Percentiles rank a stretch among this genome's conserved stretches.
phyloP scores from a whole-genome alignment of 2,888 invertebrate species.

The Abscondita cerata region DNA sequence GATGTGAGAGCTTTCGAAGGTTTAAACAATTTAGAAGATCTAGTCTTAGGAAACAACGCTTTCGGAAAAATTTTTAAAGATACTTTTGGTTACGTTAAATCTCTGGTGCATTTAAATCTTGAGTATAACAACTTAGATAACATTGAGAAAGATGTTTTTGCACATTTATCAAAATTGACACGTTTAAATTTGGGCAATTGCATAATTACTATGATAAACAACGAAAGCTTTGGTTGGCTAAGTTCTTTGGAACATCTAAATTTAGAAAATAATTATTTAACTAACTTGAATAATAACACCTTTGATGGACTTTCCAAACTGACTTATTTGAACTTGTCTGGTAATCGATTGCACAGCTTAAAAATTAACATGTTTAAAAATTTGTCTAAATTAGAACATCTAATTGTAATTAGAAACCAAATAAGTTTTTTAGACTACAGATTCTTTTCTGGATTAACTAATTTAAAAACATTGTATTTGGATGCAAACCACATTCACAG shows the following conservation, averaged over 20 bases:
- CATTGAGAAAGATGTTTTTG: conserved; percentile 15
- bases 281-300: conserved; percentile 6
- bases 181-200: conserved; percentile 26
- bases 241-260: conserved; percentile 13
- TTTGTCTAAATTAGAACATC: conserved; percentile 9
- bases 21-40: conserved; percentile 4
- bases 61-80: conserved; percentile 7
- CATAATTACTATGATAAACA: conserved; percentile 11
- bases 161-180: conserved; percentile 1
- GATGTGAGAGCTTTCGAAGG: conserved; percentile 16
- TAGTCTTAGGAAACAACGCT: conserved; percentile 24
- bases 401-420: conserved; percentile 14
- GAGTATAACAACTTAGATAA: conserved; percentile 26
- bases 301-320: conserved; percentile 13
- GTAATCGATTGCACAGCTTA: conserved; percentile 15
- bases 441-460: conserved; percentile 18
- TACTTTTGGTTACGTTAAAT: conserved; percentile 17
- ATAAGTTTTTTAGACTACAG: conserved; percentile 15
- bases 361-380: conserved; percentile 22
- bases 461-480: conserved; percentile 17
- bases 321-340: conserved; percentile 13
- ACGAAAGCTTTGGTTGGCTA: conserved; percentile 3
- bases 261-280: conserved; percentile 25
- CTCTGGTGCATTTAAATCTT: conserved; percentile 16
- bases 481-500: conserved; percentile 19